A percentile compares a stretch with the other conserved stretches of the same genome.
Conservation (phyloP, 2,797 vertebrate genomes). For the Pangasius sanitwongsei region DNA sequence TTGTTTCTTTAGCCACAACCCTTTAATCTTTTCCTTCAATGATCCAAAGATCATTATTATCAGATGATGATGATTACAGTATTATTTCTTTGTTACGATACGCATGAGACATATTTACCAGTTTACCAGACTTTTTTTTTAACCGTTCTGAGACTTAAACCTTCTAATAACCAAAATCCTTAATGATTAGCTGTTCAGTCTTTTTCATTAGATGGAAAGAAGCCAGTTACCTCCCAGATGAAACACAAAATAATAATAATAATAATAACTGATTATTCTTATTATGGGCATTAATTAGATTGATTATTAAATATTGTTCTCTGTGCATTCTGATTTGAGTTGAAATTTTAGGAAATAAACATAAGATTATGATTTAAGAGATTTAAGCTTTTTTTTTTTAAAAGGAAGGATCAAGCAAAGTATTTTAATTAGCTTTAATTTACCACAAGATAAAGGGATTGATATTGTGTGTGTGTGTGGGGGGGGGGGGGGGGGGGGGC, state of each 20-base stretch:
- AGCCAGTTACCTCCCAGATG: neutral
- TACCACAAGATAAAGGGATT: neutral
- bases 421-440: neutral
- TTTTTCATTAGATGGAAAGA: constrained; percentile 2
- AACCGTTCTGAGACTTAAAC: neutral
- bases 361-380: neutral
- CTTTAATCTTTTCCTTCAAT: neutral
- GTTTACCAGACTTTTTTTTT: neutral
- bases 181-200: neutral
- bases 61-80: neutral
- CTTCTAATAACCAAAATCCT: neutral
- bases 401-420: neutral
- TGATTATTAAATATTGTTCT: too few species aligned
- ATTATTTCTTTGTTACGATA: neutral
- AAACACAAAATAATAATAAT: neutral
- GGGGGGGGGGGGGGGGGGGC: too few species aligned
- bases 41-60: neutral
- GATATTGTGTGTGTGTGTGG: neutral
- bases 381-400: neutral
- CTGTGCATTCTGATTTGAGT: neutral
- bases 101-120: constrained; percentile 6
- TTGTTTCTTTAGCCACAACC: neutral
- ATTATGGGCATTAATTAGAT: neutral
- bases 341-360: neutral
- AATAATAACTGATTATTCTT: neutral